Evolutionary conservation across 2,888 invertebrate genomes (phyloP), one percentile per base, ranked within the genome.

Genomic region (Taphrorychus bicolor): DNA sequence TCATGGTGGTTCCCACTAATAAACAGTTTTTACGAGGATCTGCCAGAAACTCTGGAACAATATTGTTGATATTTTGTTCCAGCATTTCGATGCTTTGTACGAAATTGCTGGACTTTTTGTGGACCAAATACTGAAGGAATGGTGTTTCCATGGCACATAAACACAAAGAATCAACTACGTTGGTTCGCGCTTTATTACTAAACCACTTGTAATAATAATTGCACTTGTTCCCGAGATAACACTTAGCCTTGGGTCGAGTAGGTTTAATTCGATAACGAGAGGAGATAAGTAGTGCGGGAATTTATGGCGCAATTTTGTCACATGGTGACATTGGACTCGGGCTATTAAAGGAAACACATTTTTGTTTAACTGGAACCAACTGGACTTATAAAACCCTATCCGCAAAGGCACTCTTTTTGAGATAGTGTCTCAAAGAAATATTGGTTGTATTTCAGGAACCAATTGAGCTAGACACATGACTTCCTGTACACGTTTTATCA

Each of bases 71-170:
- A 22, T 59, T 14, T 48, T 48, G 7, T 22, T 59, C 59, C n/a
- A 59, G 19, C 4, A 11, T 19, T 59, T 59, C 48, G 4, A 59
- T 18, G 16, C 24, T 59, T 11, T 18, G 23, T 14, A 59, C 49
- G 22, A 59, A 45, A 19, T 45, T 48, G n/a, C 7, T 11, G 7
- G 59, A 59, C 45, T 59, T 45, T 48, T 59, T 23, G n/a, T 48
- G 14, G 9, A 59, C 16, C 3, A 19, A 4, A 14, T 22, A 54
- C 24, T 54, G 21, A 7, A 19, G 7, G n/a, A 2, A 11, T 51
- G 19, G n/a, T 2, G 17, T 5, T 16, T 14, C 22, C 53, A 24
- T 53, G 53, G 19, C 24, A n/a, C 2, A 24, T 2, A 53, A 22
- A 53, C 9, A n/a, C 7, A 45, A 7, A 45, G 14, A 14, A 45